Percentiles rank a stretch among this genome's conserved stretches.
Conservation (phyloP, 2,113 vertebrate genomes). For the Odontesthes bonariensis region DNA sequence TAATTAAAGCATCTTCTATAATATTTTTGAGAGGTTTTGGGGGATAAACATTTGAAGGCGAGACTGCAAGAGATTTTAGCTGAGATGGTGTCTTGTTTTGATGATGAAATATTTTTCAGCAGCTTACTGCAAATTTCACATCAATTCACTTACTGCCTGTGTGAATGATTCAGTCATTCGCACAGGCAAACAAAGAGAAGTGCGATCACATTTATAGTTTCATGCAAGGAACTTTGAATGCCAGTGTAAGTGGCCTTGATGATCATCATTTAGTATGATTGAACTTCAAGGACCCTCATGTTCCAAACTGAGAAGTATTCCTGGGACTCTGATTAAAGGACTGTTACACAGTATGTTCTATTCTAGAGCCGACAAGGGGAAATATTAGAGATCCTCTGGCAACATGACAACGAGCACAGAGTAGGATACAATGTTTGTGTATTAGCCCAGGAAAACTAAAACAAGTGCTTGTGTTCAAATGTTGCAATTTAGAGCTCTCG, state of each 20-base stretch:
- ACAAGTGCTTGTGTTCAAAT: slow-evolving; percentile 37
- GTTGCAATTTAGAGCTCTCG: slow-evolving; percentile 49
- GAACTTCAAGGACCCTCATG: slow-evolving; percentile 68
- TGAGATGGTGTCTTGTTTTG: slow-evolving; percentile 44
- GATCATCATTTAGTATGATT: slow-evolving; percentile 65
- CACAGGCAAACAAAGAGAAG: slow-evolving; percentile 32
- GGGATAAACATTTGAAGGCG: slow-evolving; percentile 61
- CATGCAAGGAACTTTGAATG: slow-evolving; percentile 25
- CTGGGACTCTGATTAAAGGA: slow-evolving; percentile 63
- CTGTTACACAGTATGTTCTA: slow-evolving; percentile 63
- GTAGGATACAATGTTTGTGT: slow-evolving; percentile 3
- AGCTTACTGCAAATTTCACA: slow-evolving; percentile 52
- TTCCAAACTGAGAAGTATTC: slow-evolving; percentile 50
- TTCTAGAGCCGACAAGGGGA: slow-evolving; percentile 52
- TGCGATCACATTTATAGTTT: slow-evolving; percentile 9
- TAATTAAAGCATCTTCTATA: slow-evolving; percentile 57
- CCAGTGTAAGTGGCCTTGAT: slow-evolving; percentile 47
- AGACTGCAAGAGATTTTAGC: slow-evolving; percentile 34
- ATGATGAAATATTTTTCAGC: slow-evolving; percentile 62
- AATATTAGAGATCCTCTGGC: slow-evolving; percentile 50
- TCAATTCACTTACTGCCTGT: slow-evolving; percentile 1
- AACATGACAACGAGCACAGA: slow-evolving; percentile 55
- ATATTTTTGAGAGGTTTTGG: slow-evolving; percentile 51
- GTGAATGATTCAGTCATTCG: slow-evolving; percentile 12
- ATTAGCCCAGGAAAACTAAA: slow-evolving; percentile 28